Percentiles rank a stretch among this genome's conserved stretches.
These are phyloP conservation scores for Characodon lateralis DNA, from an alignment of 2,797 vertebrate species.

Conservation along the genomic window DNA sequence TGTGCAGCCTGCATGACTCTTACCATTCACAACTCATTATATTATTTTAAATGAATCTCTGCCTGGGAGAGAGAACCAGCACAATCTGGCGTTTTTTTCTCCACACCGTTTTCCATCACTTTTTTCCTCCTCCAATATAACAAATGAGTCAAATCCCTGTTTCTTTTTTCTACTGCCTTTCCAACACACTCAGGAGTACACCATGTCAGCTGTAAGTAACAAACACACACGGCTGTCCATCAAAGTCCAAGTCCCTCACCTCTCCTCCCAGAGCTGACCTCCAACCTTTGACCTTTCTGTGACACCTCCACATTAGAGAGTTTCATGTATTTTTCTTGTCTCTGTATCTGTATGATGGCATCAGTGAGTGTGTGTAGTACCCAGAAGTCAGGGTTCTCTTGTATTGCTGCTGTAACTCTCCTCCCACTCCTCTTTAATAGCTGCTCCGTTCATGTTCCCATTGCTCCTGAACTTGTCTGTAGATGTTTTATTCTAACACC, in stretches of 20 bases:
- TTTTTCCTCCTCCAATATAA: constrained; percentile 32
- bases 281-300: constrained; percentile 56
- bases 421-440: constrained; percentile 62
- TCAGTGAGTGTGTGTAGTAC: constrained; percentile 23
- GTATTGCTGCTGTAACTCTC: constrained; percentile 75
- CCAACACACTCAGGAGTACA: constrained; percentile 95
- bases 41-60: constrained; percentile 55
- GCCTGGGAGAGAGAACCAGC: constrained; percentile 32
- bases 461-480: constrained; percentile 47
- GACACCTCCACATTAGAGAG: constrained; percentile 32
- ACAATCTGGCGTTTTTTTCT: constrained; percentile 34
- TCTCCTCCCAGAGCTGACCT: constrained; percentile 41
- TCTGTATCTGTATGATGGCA: constrained; percentile 30
- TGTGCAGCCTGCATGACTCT: constrained; percentile 44
- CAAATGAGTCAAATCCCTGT: constrained; percentile 76
- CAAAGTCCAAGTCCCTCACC: constrained; percentile 41
- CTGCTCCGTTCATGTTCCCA: constrained; percentile 46
- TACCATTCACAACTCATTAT: constrained; percentile 60
- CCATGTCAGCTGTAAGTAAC: constrained; percentile 97
- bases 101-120: constrained; percentile 42
- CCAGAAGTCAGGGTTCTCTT: constrained; percentile 66
- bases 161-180: constrained; percentile 88
- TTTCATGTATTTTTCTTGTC: constrained; percentile 1
- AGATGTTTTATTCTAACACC: constrained; percentile 34
- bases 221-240: constrained; percentile 65